Percentiles rank a stretch among this genome's conserved stretches.
These are phyloP conservation scores for Apteryx owenii DNA, from an alignment of 2,113 vertebrate genomes.

Conservation along the genomic window DNA sequence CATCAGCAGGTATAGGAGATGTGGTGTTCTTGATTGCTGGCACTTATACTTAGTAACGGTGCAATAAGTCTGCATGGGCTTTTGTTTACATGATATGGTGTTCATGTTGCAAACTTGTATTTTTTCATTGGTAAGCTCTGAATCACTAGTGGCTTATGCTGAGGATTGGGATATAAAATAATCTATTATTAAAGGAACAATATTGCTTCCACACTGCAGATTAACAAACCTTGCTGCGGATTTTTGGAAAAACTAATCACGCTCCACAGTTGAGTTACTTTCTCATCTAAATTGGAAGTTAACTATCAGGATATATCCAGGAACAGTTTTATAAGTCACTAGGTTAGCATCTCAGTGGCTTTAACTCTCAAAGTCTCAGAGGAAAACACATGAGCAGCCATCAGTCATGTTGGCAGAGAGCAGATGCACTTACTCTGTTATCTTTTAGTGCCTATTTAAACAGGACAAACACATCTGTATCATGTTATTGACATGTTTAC, in stretches of 20 bases:
- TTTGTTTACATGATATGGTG: background rate
- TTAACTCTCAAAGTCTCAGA: background rate
- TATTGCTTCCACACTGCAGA: rapidly evolving
- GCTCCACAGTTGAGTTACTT: background rate
- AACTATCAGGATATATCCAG: background rate
- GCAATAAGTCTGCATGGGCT: background rate
- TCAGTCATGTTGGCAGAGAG: background rate
- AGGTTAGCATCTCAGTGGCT: background rate
- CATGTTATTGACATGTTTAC: background rate
- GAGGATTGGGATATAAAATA: background rate
- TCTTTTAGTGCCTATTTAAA: background rate
- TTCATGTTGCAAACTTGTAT: background rate
- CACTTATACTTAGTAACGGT: rapidly evolving
- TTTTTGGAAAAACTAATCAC: background rate
- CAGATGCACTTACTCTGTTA: background rate
- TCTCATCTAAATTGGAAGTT: background rate
- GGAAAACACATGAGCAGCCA: no score
- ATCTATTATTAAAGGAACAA: background rate
- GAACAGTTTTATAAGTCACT: background rate
- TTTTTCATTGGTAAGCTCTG: background rate
- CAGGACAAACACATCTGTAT: background rate
- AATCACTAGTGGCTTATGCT: background rate
- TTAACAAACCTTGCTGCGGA: no score
- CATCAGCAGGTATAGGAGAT: background rate
- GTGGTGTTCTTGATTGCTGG: background rate